Base-by-base conservation (phyloP, 2,113 vertebrate genomes). In the Alectura lathami region DNA sequence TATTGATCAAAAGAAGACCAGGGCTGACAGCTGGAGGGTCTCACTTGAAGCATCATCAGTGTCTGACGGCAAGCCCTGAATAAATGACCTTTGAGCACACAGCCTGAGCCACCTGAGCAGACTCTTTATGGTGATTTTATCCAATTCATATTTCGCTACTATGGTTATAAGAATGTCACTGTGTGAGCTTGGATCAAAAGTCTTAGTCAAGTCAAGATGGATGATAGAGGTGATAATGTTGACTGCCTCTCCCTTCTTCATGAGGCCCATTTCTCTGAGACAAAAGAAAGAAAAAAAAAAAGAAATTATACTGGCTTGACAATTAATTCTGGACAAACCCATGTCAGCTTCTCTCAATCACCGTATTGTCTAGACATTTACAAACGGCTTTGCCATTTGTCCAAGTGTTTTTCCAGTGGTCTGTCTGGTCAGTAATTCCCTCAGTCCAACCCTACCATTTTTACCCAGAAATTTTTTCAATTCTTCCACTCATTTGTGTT, bases 261-360 rank as follows among this genome's bases (percentile, higher is more conserved):
- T 66, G 43, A 86, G 47, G 34, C 22, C 40, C 3, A 26, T 86
- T 90, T 63, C 60, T 78, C 47, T 63, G 56, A 38, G 83, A 74
- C n/a, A 83, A 42, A 72, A 53, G 51, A 86, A 90, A 56, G 42
- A 53, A 82, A n/a, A n/a, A n/a, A n/a, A 40, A 5, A 40, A 89
- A 87, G 5, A 84, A 93, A 93, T 83, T 48, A 57, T 57, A 70
- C 50, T 54, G 40, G 21, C n/a, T 92, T 92, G 47, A 68, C 85
- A 91, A 86, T 94, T 79, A 86, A 68, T 91, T 94, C 80, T 16
- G n/a, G 64, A 91, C 47, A 93, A 94, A 88, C 59, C 32, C 56
- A 64, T 54, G 47, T 43, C 0, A 0, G 42, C 40, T 86, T 60
- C 50, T 91, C 60, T 84, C 83, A 94, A 94, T 89, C 77, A 88